Conservation (phyloP, 2,113 vertebrate genomes). For the Strix uralensis region DNA sequence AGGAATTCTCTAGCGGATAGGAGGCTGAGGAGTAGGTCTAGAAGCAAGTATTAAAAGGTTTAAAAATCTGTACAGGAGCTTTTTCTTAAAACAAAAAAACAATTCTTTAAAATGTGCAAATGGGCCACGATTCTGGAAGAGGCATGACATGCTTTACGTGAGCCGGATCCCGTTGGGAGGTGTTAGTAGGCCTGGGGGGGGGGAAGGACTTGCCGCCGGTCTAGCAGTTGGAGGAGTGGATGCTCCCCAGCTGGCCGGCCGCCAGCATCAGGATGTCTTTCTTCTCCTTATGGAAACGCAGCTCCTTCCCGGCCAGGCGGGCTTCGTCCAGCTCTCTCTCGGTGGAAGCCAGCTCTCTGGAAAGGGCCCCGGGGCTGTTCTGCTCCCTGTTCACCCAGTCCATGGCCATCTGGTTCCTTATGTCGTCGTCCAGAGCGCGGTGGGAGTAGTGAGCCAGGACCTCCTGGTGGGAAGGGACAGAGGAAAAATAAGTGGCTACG, state of each 20-base stretch:
- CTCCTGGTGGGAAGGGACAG: slow-evolving; percentile 73
- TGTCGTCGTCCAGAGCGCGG: slow-evolving; percentile 94
- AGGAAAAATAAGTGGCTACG: neutral
- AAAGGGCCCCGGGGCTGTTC: slow-evolving; percentile 80
- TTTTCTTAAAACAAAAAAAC: neutral
- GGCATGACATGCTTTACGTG: neutral
- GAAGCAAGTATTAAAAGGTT: neutral
- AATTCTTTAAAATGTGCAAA: slow-evolving; percentile 31
- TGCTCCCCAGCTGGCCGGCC: slow-evolving; percentile 86
- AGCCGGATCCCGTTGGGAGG: neutral
- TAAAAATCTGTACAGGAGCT: slow-evolving; percentile 62
- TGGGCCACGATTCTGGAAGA: neutral
- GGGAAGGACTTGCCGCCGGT: rapidly evolving
- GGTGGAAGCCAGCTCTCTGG: slow-evolving; percentile 85
- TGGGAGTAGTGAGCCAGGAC: slow-evolving; percentile 98
- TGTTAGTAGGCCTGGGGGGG: neutral
- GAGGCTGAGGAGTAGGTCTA: neutral
- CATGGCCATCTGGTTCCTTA: slow-evolving; percentile 93
- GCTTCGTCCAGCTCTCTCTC: slow-evolving; percentile 93
- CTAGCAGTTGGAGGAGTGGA: slow-evolving; percentile 81
- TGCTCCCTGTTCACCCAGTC: slow-evolving; percentile 98
- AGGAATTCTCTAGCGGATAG: neutral
- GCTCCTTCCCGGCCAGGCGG: slow-evolving; percentile 90
- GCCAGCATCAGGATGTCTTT: slow-evolving; percentile 96
- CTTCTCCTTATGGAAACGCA: slow-evolving; percentile 97